phyloP scores from a whole-genome alignment of 2,888 invertebrate genomes.

The Desoria tigrina region DNA sequence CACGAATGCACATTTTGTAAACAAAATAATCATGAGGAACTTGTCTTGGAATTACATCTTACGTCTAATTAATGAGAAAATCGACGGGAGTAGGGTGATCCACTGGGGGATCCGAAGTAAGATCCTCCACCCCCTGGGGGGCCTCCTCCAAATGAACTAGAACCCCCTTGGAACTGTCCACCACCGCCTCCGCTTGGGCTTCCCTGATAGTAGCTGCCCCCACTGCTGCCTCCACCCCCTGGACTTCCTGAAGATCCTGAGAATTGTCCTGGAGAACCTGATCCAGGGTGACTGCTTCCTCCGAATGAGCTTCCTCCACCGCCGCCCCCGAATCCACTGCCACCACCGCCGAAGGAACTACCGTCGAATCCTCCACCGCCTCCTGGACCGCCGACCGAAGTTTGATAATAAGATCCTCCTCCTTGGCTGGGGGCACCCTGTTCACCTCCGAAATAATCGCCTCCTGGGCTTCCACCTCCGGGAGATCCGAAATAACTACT shows the following conservation, averaged over 20 bases:
- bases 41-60: not conserved
- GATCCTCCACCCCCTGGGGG: conserved; percentile 16
- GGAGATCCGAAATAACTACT: conserved; percentile 6
- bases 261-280: not conserved
- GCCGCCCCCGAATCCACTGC: not conserved
- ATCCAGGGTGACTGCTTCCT: conserved; percentile 2
- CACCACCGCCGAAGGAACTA: not conserved
- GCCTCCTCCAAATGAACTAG: conserved; percentile 9
- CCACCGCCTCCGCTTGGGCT: conserved; percentile 11
- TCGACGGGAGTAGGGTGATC: not conserved
- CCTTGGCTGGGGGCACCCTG: conserved; percentile 12
- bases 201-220: conserved; percentile 12
- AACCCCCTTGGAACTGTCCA: conserved; percentile 3
- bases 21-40: conserved; percentile 1
- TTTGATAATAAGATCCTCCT: not conserved
- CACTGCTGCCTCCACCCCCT: conserved; percentile 7
- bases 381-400: not conserved
- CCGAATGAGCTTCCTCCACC: not conserved
- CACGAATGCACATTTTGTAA: not conserved
- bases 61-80: not conserved
- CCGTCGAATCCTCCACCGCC: not conserved
- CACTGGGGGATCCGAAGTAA: conserved; percentile 3
- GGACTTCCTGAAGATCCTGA: not conserved
- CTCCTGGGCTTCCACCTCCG: not conserved
- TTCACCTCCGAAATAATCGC: conserved; percentile 1